Percentiles rank a stretch among this genome's conserved stretches.
phyloP scores from a whole-genome alignment of 2,113 vertebrate species.

The Colistium nudipinnis region DNA sequence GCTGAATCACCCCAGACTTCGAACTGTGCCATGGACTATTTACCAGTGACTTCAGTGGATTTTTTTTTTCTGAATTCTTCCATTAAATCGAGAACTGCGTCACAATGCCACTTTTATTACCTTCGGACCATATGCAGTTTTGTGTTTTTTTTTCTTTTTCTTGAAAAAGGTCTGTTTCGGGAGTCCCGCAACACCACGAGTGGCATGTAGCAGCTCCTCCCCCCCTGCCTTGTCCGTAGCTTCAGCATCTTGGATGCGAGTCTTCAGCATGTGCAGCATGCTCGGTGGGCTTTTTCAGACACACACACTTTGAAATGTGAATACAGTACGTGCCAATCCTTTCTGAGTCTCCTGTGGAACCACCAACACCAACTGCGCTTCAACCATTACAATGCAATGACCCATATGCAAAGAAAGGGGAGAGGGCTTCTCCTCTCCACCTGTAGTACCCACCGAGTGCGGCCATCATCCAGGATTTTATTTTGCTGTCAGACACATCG shows the following conservation, averaged over 20 bases:
- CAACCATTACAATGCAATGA: conserved; percentile 74
- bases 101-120: conserved; percentile 39
- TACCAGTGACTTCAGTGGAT: conserved; percentile 30
- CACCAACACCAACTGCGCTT: conserved; percentile 46
- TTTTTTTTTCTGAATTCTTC: conserved; percentile 70
- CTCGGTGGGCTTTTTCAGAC: conserved; percentile 52
- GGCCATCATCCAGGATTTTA: conserved; percentile 50
- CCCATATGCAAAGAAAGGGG: conserved; percentile 79
- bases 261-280: conserved; percentile 53
- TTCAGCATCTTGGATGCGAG: conserved; percentile 37
- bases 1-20: conserved; percentile 21
- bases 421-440: conserved; percentile 47
- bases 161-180: conserved; percentile 15
- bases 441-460: conserved; percentile 34
- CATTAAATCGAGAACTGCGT: conserved; percentile 54
- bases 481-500: conserved; percentile 51
- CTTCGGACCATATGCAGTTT: conserved; percentile 29
- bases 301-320: conserved; percentile 68
- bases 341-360: conserved; percentile 60
- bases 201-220: conserved; percentile 67
- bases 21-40: conserved; percentile 45
- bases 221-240: conserved; percentile 62
- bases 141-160: conserved; percentile 17
- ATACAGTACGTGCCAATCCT: conserved; percentile 68
- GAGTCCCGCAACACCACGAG: conserved; percentile 34